Evolutionary conservation across 2,888 invertebrate genomes (phyloP).

Genomic region (Cosmorhoe ocellata): DNA sequence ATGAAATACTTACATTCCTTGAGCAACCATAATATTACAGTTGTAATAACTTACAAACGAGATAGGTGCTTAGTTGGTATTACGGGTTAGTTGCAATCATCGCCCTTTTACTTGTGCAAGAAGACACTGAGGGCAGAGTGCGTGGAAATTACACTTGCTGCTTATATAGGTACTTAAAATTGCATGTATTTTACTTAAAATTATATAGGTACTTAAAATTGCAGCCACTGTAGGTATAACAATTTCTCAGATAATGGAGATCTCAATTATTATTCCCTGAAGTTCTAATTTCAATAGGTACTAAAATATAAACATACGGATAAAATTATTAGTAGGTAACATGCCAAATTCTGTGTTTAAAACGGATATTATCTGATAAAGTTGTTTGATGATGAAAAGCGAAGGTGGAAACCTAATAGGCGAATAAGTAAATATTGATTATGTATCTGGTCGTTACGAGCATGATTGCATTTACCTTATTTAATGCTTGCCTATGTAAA

Average conservation of each 20-base stretch:
- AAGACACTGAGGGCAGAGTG: constrained; percentile 24
- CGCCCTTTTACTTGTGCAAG: constrained; percentile 24
- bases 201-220: too few species aligned
- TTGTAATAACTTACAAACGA: constrained; percentile 8
- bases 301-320: too few species aligned
- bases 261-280: too few species aligned
- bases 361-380: too few species aligned
- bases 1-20: background rate
- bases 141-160: constrained; percentile 12
- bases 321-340: too few species aligned
- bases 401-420: background rate
- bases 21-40: background rate
- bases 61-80: constrained; percentile 1
- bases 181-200: too few species aligned
- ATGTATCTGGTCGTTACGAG: constrained; percentile 11
- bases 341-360: too few species aligned
- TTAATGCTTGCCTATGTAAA: background rate
- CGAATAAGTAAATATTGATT: constrained; percentile 19
- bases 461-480: background rate
- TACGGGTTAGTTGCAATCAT: constrained; percentile 10
- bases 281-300: too few species aligned
- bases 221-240: too few species aligned
- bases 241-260: too few species aligned
- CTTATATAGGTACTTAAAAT: too few species aligned
- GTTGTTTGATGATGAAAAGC: too few species aligned